Percentiles rank a stretch among this genome's conserved stretches.
These are phyloP conservation scores for Pogonocichla stellata DNA, from an alignment of 2,113 vertebrate genomes.

Conservation along the genomic window DNA sequence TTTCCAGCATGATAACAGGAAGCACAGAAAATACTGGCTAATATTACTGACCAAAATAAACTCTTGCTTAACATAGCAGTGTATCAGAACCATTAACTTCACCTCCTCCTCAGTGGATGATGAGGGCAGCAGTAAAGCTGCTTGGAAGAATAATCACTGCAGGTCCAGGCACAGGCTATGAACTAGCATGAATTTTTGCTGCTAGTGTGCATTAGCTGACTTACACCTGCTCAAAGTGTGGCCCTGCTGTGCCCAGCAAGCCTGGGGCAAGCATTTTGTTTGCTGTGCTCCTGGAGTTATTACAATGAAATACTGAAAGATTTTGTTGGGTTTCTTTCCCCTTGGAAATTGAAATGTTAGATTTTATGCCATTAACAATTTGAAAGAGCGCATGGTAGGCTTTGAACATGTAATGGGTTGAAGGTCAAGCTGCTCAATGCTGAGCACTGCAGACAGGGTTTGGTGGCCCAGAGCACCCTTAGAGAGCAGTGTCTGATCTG, in stretches of 20 bases:
- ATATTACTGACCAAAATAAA: neutral
- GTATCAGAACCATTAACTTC: neutral
- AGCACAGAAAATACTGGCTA: neutral
- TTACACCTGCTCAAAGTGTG: neutral
- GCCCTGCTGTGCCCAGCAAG: neutral
- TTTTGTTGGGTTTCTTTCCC: rapidly evolving
- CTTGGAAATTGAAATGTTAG: neutral
- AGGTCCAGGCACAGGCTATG: neutral
- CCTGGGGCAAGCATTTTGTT: neutral
- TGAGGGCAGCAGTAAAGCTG: neutral
- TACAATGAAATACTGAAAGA: neutral
- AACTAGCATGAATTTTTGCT: neutral
- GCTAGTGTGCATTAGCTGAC: neutral
- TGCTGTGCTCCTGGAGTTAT: neutral
- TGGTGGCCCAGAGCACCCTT: neutral
- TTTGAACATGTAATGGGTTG: neutral
- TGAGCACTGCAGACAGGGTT: rapidly evolving
- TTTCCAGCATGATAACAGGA: neutral
- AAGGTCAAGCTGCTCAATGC: neutral
- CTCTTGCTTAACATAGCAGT: neutral
- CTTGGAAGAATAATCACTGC: neutral
- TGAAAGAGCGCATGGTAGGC: neutral
- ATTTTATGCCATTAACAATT: neutral
- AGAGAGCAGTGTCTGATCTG: neutral
- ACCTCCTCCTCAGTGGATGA: neutral